phyloP scores from a whole-genome alignment of 2,797 vertebrate species.

The Borostomias antarcticus region DNA sequence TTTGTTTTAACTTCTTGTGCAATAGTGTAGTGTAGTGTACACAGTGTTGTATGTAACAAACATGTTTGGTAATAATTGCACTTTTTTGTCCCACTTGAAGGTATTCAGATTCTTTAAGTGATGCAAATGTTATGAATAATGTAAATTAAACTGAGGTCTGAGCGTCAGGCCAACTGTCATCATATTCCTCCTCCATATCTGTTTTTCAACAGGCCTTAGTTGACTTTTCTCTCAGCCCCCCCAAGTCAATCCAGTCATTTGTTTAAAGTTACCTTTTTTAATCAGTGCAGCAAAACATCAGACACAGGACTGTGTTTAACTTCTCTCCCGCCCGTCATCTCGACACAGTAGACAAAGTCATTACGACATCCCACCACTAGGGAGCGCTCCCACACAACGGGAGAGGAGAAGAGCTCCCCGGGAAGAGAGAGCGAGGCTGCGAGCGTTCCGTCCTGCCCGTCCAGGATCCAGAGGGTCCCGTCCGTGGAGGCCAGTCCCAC shows the following conservation, averaged over 20 bases:
- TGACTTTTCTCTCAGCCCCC: too few relatives aligned
- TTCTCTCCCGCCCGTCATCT: conserved; percentile 60
- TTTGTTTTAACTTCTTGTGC: conserved; percentile 79
- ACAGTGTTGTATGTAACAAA: conserved; percentile 79
- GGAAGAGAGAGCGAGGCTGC: conserved; percentile 73
- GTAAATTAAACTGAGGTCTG: conserved; percentile 81
- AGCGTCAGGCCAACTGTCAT: conserved; percentile 27
- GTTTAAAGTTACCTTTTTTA: conserved; percentile 28
- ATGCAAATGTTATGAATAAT: conserved; percentile 77
- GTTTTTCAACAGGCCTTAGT: too few relatives aligned
- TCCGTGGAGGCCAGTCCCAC: conserved; percentile 87
- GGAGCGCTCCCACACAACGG: conserved; percentile 76
- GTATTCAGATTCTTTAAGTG: conserved; percentile 69
- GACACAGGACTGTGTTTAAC: not conserved
- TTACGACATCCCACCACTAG: conserved; percentile 92
- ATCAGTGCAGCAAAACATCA: conserved; percentile 6
- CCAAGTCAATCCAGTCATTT: conserved; percentile 8
- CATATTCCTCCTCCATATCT: not conserved
- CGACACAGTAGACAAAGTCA: conserved; percentile 90
- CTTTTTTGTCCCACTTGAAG: conserved; percentile 77
- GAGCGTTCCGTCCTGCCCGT: conserved; percentile 73
- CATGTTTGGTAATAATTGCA: conserved; percentile 82
- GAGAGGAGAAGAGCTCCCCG: conserved; percentile 94
- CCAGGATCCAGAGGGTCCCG: conserved; percentile 88
- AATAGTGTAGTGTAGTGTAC: conserved; percentile 82